Percentiles rank a stretch among this genome's conserved stretches.
phyloP scores from a whole-genome alignment of 1,140 invertebrate genomes.

The Teleogryllus occipitalis region DNA sequence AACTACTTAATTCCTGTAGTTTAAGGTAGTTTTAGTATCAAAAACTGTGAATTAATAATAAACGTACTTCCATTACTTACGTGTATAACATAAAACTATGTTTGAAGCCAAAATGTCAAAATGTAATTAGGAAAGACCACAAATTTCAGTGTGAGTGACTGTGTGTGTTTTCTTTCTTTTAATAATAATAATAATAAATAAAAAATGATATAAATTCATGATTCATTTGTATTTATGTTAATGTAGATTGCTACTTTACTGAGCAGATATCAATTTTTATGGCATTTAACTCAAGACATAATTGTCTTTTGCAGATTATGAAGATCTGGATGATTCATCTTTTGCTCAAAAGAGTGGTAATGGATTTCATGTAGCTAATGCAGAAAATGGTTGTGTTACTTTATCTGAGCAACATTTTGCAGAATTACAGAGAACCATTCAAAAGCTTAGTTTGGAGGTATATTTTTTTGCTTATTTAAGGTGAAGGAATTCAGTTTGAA shows the following conservation, averaged over 20 bases:
- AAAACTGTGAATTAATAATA: too few species aligned
- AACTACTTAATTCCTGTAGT: too few species aligned
- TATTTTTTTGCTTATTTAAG: neutral
- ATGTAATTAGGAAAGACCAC: neutral
- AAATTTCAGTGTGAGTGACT: neutral
- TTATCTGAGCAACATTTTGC: slow-evolving; percentile 52
- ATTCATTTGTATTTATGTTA: neutral
- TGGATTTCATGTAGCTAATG: slow-evolving; percentile 35
- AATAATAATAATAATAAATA: neutral
- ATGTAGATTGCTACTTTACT: neutral
- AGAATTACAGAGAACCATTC: slow-evolving; percentile 52
- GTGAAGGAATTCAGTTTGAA: neutral
- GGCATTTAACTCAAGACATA: neutral
- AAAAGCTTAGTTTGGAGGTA: slow-evolving; percentile 30
- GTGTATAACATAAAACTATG: neutral
- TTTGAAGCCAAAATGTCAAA: neutral
- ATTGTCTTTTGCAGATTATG: slow-evolving; percentile 37
- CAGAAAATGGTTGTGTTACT: slow-evolving; percentile 50
- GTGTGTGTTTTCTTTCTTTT: neutral
- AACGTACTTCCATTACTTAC: too few species aligned
- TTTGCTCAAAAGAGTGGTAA: slow-evolving; percentile 22
- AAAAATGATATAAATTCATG: neutral
- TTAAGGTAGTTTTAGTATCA: too few species aligned
- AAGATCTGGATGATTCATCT: slow-evolving; percentile 37
- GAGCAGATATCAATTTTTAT: neutral